phyloP scores from a whole-genome alignment of 2,888 invertebrate species.

The Marronus borbonicus region DNA sequence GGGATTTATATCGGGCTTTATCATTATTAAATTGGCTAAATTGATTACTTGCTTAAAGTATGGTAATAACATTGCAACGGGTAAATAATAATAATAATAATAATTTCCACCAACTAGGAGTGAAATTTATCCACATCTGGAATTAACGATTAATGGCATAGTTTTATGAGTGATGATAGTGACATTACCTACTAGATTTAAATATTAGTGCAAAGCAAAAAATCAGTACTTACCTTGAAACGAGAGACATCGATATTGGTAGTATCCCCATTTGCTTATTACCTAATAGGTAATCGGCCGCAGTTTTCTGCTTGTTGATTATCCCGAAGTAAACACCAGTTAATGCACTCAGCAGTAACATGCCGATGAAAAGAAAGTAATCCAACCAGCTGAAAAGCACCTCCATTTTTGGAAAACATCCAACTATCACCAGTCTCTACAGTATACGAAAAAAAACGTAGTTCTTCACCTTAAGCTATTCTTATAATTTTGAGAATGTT shows the following conservation, averaged over 20 bases:
- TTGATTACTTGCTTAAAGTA: too few relatives aligned
- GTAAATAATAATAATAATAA: too few relatives aligned
- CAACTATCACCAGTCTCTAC: neutral
- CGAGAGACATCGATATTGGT: conserved; percentile 43
- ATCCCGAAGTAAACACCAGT: conserved; percentile 45
- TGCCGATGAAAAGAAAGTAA: conserved; percentile 37
- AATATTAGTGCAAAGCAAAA: neutral
- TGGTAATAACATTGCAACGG: too few relatives aligned
- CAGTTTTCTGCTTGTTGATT: conserved; percentile 40
- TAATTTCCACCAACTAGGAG: neutral
- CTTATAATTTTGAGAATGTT: neutral
- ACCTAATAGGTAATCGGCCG: conserved; percentile 42
- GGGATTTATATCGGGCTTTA: too few relatives aligned
- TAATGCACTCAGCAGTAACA: conserved; percentile 38
- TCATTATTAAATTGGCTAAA: too few relatives aligned
- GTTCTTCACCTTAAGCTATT: neutral
- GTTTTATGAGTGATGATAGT: too few relatives aligned
- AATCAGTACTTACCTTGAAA: conserved; percentile 32
- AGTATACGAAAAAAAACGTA: neutral
- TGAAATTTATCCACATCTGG: neutral
- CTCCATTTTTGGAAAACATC: conserved; percentile 2
- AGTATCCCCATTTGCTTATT: conserved; percentile 42
- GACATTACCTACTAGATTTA: too few relatives aligned
- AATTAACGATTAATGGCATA: too few relatives aligned
- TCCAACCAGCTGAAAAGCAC: conserved; percentile 34